These are phyloP conservation scores for Seriola quinqueradiata DNA, from an alignment of 2,113 vertebrate species.

Conservation along the genomic window DNA sequence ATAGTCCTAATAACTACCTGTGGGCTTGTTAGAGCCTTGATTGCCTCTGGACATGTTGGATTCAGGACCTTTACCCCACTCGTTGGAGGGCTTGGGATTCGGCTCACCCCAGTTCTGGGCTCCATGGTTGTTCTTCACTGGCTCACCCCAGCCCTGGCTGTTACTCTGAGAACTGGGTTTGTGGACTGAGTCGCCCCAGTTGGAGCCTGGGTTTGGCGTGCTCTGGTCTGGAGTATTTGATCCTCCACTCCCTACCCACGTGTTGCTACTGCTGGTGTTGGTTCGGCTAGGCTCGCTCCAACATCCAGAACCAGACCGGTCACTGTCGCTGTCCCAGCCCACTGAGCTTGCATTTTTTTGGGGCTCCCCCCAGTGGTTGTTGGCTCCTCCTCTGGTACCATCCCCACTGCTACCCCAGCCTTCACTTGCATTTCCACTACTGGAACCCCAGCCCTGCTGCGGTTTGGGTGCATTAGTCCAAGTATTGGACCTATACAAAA, in stretches of 20 bases:
- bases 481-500: slow-evolving; percentile 79
- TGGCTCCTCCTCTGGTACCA: slow-evolving; percentile 70
- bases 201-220: slow-evolving; percentile 82
- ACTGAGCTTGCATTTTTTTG: slow-evolving; percentile 89
- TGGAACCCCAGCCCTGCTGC: slow-evolving; percentile 90
- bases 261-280: slow-evolving; percentile 86
- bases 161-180: slow-evolving; percentile 85
- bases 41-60: slow-evolving; percentile 67
- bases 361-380: slow-evolving; percentile 92
- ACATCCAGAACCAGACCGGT: slow-evolving; percentile 92
- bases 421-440: slow-evolving; percentile 77
- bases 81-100: slow-evolving; percentile 84
- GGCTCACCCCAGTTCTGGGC: slow-evolving; percentile 90
- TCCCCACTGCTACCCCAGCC: slow-evolving; percentile 86
- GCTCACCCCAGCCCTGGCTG: slow-evolving; percentile 91
- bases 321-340: slow-evolving; percentile 91
- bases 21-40: slow-evolving; percentile 83
- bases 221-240: slow-evolving; percentile 85
- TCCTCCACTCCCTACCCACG: slow-evolving; percentile 88
- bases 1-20: slow-evolving; percentile 48
- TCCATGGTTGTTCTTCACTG: slow-evolving; percentile 84
- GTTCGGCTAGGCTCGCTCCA: slow-evolving; percentile 90
- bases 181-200: slow-evolving; percentile 87
- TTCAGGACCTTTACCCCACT: slow-evolving; percentile 93
- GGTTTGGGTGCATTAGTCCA: slow-evolving; percentile 92